Evolutionary conservation across 2,113 vertebrate genomes (phyloP), one percentile per base, ranked within the genome.

Genomic region (Elephantulus edwardii): DNA sequence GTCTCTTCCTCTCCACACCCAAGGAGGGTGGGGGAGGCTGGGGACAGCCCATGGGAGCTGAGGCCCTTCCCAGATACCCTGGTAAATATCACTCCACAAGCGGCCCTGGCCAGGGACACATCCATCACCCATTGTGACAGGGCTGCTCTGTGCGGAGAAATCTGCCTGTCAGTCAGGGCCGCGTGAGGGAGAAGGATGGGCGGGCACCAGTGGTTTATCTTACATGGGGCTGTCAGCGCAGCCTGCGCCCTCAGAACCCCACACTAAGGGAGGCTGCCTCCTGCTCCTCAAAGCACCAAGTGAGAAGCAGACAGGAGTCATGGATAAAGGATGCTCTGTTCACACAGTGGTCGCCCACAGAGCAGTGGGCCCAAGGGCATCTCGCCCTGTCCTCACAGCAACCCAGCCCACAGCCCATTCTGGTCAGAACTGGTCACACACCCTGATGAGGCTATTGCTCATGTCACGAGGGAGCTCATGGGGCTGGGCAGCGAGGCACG

Each of bases 51-150:
- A 48, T 50, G 90, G 74, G 93, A 60, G 64, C 52, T 3, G 22
- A 83, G 42, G 81, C 74, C 42, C 85, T 77, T 84, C 42, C 30
- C 62, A 30, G 88, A 91, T 62, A 84, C 90, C 30, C 86, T 92
- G 88, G 74, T 91, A 93, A 95, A 71, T 74, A 88, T 85, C 92
- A 74, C 75, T 89, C 88, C 78, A 62, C 33, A 64, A 91, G 82
- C 74, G 22, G 56, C 76, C 81, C 62, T 46, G 74, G 82, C 83
- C 75, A 75, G 93, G 90, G 85, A 93, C 82, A 33, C 72, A 66
- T 91, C 78, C 40, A 76, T 76, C 93, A 86, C 35, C 66, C 26
- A 92, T 91, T 33, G 64, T 3, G 19, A 78, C 44, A 24, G 6
- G 90, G 40, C 52, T 40, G 81, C 91, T 79, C 6, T 40, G 56